Evolutionary conservation across 2,888 invertebrate genomes (phyloP), one percentile per base, ranked within the genome.

Genomic region (Lasioglossum oenotherae): DNA sequence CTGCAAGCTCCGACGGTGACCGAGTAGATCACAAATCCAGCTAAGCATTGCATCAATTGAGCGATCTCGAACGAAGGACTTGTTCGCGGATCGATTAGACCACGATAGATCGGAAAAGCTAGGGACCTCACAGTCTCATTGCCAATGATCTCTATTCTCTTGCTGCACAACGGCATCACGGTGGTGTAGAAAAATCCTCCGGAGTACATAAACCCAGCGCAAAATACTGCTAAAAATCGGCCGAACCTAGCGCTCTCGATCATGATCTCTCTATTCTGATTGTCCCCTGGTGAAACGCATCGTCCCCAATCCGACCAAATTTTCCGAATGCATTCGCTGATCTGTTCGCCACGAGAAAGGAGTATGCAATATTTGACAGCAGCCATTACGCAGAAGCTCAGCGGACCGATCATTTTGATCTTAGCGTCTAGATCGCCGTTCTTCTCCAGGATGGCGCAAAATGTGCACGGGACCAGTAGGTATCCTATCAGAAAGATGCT

Each of bases 21-120:
- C 0, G 94, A 92, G 60, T 93, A 93, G 16, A 93, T 85, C 6
- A 94, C 91, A 74, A 92, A 92, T 2, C 92, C 93, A 0, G 92
- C 91, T 38, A 93, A 78, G 84, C 90, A 91, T 78, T 94, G 94
- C 19, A 88, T 78, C 1, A 90, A 46, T 35, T 93, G 93, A 10
- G 94, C 90, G 69, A 94, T 93, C 77, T 94, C 93, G 85, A 93
- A 93, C 14, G 79, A 90, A 0, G 94, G 94, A 46, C 90, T 94
- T 0, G 41, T 76, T 3, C 92, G 88, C 10, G 92, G 92, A 72
- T 94, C 90, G 12, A 94, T 80, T 0, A 94, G 78, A 0, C 85
- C 85, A 0, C 90, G 90, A 49, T 94, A 94, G 44, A 93, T 91
- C 6, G 93, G 94, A 74, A 93, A 94, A 0, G 92, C 90, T 4